Conservation (phyloP, 2,888 invertebrate species). For the Ennomos fuscantarius region DNA sequence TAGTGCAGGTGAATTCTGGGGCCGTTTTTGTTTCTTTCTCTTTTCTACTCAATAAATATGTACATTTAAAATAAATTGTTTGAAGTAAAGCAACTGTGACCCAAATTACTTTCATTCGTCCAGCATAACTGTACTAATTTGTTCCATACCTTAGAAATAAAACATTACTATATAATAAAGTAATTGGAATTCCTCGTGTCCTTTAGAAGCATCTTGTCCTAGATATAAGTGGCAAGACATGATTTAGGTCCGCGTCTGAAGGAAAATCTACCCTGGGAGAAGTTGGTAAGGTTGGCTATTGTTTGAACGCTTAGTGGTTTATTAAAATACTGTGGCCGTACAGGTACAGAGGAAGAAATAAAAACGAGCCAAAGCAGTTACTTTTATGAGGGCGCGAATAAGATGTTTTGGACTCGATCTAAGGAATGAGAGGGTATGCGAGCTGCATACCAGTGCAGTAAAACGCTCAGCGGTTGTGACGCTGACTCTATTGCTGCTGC, state of each 20-base stretch:
- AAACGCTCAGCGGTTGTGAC: constrained; percentile 35
- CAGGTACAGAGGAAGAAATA: constrained; percentile 83
- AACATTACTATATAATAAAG: constrained; percentile 76
- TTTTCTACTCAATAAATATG: too few species aligned
- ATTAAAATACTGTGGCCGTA: constrained; percentile 84
- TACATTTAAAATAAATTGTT: too few species aligned
- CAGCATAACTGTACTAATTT: constrained; percentile 50
- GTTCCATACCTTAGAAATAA: constrained; percentile 48
- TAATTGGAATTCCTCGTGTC: constrained; percentile 83
- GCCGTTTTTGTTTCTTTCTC: too few species aligned
- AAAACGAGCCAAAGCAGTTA: constrained; percentile 84
- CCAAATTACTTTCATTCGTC: constrained; percentile 33
- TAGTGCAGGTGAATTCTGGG: too few species aligned
- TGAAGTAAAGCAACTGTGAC: not conserved
- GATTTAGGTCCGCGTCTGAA: constrained; percentile 54
- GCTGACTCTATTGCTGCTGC: not conserved
- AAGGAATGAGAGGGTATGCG: constrained; percentile 70
- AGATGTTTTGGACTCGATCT: constrained; percentile 84
- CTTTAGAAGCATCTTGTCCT: constrained; percentile 78
- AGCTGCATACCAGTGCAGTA: constrained; percentile 46
- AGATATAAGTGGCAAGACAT: constrained; percentile 81
- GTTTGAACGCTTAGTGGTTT: constrained; percentile 59
- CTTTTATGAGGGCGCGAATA: constrained; percentile 86
- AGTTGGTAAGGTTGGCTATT: constrained; percentile 51
- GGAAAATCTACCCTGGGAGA: constrained; percentile 46